Evolutionary conservation across 1,140 invertebrate genomes (phyloP).

Genomic region (Drosophila eugracilis): DNA sequence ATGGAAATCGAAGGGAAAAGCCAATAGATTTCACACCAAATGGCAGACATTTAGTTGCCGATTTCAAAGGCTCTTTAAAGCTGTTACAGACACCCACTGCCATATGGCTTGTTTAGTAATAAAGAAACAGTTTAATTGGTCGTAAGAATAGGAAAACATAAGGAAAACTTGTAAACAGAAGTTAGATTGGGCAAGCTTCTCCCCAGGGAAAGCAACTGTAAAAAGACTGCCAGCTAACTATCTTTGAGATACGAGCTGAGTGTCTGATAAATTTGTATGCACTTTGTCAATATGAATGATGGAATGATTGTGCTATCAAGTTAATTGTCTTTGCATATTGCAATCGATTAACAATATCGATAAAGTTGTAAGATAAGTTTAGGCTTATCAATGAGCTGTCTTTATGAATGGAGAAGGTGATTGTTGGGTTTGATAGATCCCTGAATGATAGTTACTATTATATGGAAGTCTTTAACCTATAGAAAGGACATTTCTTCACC

Average conservation of each 20-base stretch:
- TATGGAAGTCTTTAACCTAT: too few species aligned
- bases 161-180: background rate
- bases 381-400: background rate
- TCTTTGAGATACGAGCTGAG: background rate
- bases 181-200: background rate
- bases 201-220: background rate
- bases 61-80: background rate
- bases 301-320: background rate
- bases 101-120: background rate
- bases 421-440: background rate
- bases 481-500: background rate
- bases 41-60: background rate
- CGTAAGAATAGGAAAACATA: background rate
- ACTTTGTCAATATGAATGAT: background rate
- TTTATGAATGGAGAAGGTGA: background rate
- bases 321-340: background rate
- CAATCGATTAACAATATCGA: background rate
- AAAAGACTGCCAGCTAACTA: too few species aligned
- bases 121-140: background rate
- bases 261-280: background rate
- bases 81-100: background rate
- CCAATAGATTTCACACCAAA: background rate
- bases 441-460: too few species aligned
- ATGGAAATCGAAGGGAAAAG: background rate
- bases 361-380: constrained; percentile 2